Conservation (phyloP, 2,888 invertebrate species). For the Litoditis marina region DNA sequence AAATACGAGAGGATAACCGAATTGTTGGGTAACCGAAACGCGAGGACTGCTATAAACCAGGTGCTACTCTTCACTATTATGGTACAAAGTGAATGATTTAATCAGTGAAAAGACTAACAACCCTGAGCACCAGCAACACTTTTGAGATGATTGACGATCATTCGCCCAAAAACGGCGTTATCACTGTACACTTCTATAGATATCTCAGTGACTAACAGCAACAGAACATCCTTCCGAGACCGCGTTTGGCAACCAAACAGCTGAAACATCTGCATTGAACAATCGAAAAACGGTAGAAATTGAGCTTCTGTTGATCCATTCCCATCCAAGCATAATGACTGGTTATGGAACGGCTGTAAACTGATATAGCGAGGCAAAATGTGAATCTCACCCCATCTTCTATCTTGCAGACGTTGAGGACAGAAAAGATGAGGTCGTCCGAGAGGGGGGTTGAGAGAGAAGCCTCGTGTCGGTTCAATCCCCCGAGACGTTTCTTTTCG, state of each 20-base stretch:
- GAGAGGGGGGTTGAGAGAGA: slow-evolving; percentile 14
- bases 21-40: too few relatives aligned
- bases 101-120: too few relatives aligned
- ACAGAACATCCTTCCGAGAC: slow-evolving; percentile 38
- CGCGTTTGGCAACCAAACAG: slow-evolving; percentile 34
- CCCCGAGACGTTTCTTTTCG: slow-evolving; percentile 29
- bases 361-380: too few relatives aligned
- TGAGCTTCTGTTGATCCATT: too few relatives aligned
- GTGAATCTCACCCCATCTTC: slow-evolving; percentile 13
- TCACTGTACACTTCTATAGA: slow-evolving; percentile 36
- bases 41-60: too few relatives aligned
- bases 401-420: slow-evolving; percentile 21
- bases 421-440: slow-evolving; percentile 2
- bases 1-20: too few relatives aligned
- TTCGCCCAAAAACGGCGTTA: slow-evolving; percentile 35
- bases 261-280: slow-evolving; percentile 15
- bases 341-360: not conserved
- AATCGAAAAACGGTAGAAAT: not conserved
- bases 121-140: too few relatives aligned
- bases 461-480: slow-evolving; percentile 36
- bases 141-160: slow-evolving; percentile 20
- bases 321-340: too few relatives aligned
- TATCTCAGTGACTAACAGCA: slow-evolving; percentile 16
- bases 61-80: too few relatives aligned
- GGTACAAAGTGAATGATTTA: too few relatives aligned